Evolutionary conservation across 1,140 invertebrate genomes (phyloP), one percentile per base, ranked within the genome.

Genomic region (Drosophila punjabiensis): DNA sequence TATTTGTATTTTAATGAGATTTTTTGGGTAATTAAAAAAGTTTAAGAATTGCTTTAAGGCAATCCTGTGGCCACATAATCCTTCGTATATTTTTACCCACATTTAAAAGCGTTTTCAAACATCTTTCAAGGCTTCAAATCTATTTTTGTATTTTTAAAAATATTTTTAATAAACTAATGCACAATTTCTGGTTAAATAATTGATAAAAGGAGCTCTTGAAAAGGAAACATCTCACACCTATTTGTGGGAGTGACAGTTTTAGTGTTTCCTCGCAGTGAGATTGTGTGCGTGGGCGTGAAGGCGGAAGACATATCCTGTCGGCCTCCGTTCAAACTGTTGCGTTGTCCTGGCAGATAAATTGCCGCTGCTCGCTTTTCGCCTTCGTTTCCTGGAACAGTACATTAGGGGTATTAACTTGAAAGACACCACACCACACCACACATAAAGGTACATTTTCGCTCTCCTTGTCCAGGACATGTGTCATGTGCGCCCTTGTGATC

Each of bases 391-490:
- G 47, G 58, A 48, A 69, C 59, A 87, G 65, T 70, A 71, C 73
- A 89, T 87, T 84, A 84, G 70, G 60, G 68, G 73, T 65, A 89
- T 84, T 88, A 89, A 62, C 37, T 70, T 63, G 48, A 64, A 69
- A 63, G 74, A 58, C 47, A 63, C 24, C 24, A 24, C 24, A 24
- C 24, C 24, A 24, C 53, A 55, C 28, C 61, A 56, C 52, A 53
- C 30, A 60, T 24, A 68, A 48, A 81, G 59, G 58, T 68, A 55
- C 28, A 39, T 78, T 56, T 73, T 52, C 18, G 28, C 4, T 32
- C 16, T 5, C 9, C 53, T 61, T 39, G 16, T 55, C 32, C 28
- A 32, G 9, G 52, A 82, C 79, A 64, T 73, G 60, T 66, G 61
- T 58, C 69, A 59, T 43, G 18, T 62, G 13, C 53, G 58, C 48